These are phyloP conservation scores for Drosophila carrolli DNA, from an alignment of 1,140 invertebrate species.

Conservation along the genomic window DNA sequence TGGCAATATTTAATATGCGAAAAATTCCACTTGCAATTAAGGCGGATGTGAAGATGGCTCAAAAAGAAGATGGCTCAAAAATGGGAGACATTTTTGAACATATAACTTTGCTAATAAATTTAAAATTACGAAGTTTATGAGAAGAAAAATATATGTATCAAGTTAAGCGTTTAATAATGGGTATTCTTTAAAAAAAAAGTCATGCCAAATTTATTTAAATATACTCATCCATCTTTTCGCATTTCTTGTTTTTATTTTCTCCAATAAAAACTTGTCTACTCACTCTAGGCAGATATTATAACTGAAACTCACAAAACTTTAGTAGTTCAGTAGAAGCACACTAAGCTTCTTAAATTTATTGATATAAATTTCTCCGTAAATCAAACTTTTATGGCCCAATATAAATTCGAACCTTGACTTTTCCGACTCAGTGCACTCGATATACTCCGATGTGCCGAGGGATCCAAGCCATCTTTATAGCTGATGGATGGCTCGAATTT, in stretches of 20 bases:
- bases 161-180: too few relatives aligned
- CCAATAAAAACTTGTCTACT: constrained; percentile 22
- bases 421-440: constrained; percentile 3
- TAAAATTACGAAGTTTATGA: too few relatives aligned
- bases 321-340: background rate
- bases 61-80: constrained; percentile 21
- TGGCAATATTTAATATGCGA: constrained; percentile 24
- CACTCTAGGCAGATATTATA: constrained; percentile 14
- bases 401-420: constrained; percentile 8
- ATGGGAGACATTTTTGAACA: too few relatives aligned
- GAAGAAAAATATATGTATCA: too few relatives aligned
- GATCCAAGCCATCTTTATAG: constrained; percentile 22
- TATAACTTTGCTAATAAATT: too few relatives aligned
- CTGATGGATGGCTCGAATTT: constrained; percentile 29
- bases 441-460: background rate
- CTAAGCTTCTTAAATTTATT: background rate
- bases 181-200: too few relatives aligned
- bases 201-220: background rate
- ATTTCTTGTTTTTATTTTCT: background rate
- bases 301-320: background rate
- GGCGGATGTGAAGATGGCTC: constrained; percentile 21
- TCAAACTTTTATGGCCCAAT: constrained; percentile 33
- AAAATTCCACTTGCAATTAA: constrained; percentile 38
- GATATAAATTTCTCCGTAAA: constrained; percentile 18
- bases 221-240: background rate